phyloP scores from a whole-genome alignment of 2,113 vertebrate species.

The Acrocephalus arundinaceus region DNA sequence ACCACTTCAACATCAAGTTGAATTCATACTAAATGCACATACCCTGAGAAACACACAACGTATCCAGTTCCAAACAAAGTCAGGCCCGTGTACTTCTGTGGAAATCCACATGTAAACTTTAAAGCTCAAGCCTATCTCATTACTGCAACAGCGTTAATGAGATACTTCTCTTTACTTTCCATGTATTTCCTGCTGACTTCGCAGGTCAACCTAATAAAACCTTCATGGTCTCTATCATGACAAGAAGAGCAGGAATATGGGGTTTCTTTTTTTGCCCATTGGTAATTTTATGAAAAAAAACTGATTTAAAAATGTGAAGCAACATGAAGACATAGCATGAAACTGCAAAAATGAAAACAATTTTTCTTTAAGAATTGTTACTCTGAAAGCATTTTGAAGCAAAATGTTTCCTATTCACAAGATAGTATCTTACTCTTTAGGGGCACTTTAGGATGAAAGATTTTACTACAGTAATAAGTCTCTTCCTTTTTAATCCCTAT shows the following conservation, averaged over 20 bases:
- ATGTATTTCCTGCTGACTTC: not conserved
- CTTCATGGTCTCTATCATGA: not conserved
- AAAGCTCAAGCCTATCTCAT: not conserved
- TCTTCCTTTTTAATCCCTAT: not conserved
- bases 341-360: not conserved
- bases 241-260: not conserved
- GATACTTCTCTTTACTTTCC: not conserved
- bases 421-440: not conserved
- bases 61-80: not conserved
- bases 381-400: not conserved
- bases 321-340: not conserved
- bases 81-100: not conserved
- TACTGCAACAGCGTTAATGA: not conserved
- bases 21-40: not conserved
- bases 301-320: not conserved
- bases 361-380: not conserved
- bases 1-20: not conserved
- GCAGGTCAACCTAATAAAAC: not conserved
- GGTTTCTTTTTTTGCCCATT: accelerated
- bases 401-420: not conserved
- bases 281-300: not conserved
- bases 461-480: not conserved
- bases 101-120: not conserved
- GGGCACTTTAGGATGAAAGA: not conserved
- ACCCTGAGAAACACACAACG: not conserved